A percentile compares a stretch with the other conserved stretches of the same genome.
Conservation (phyloP, 35 echinoderm and acorn worm species). For the Diadema setosum region DNA sequence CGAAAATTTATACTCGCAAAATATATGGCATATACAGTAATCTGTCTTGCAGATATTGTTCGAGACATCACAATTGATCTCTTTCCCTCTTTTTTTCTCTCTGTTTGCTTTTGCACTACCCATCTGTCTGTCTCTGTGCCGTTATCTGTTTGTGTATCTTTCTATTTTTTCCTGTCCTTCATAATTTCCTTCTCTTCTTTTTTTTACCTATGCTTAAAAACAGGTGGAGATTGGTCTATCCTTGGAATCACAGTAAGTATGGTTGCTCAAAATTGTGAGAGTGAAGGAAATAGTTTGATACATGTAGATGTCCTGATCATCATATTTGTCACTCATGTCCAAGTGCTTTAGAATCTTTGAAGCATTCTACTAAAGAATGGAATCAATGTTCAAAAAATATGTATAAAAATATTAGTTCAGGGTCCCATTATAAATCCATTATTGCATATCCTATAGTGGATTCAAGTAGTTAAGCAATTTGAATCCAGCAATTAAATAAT, state of each 20-base stretch:
- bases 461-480: no score
- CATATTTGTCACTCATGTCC: not conserved
- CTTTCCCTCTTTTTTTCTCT: no score
- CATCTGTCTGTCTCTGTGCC: no score
- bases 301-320: not conserved
- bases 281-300: not conserved
- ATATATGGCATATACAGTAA: no score
- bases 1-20: no score
- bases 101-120: no score
- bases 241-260: constrained; percentile 1
- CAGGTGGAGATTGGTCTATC: constrained; percentile 17
- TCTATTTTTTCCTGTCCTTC: no score
- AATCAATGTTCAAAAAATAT: not conserved
- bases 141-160: no score
- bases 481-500: no score
- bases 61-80: no score
- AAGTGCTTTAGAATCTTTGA: not conserved
- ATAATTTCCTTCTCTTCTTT: not conserved
- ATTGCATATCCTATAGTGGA: no score
- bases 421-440: not conserved
- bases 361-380: not conserved
- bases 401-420: not conserved
- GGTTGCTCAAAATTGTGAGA: not conserved
- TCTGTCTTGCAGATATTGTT: no score
- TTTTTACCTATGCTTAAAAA: not conserved